A percentile compares a stretch with the other conserved stretches of the same genome.
phyloP scores from a whole-genome alignment of 2,888 invertebrate genomes.

The Micoletzkya japonica region DNA sequence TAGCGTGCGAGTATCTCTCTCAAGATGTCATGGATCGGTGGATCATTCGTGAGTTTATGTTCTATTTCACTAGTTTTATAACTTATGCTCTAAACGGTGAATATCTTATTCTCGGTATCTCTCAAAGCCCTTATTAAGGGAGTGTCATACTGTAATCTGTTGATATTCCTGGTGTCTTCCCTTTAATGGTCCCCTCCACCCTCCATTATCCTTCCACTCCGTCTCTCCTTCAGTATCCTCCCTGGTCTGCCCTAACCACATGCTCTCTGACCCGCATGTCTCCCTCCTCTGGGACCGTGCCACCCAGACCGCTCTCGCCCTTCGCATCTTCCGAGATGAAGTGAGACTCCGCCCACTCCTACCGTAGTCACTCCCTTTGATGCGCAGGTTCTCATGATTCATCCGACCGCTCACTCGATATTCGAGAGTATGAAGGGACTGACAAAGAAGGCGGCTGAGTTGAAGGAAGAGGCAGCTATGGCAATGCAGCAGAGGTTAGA shows the following conservation, averaged over 20 bases:
- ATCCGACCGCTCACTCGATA: constrained; percentile 86
- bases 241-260: constrained; percentile 83
- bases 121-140: too few species aligned
- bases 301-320: constrained; percentile 88
- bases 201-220: neutral
- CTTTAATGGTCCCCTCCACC: neutral
- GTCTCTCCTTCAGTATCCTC: constrained; percentile 76
- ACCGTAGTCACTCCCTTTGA: constrained; percentile 51
- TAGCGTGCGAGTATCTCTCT: constrained; percentile 96
- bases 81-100: too few species aligned
- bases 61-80: neutral
- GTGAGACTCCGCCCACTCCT: neutral
- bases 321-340: constrained; percentile 92
- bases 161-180: too few species aligned
- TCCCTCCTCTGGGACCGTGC: constrained; percentile 83
- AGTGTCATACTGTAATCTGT: too few species aligned
- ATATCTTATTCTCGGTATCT: too few species aligned
- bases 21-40: constrained; percentile 92
- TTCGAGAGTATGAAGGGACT: constrained; percentile 84
- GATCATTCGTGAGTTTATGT: constrained; percentile 77
- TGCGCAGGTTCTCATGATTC: constrained; percentile 75
- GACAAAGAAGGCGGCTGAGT: constrained; percentile 83
- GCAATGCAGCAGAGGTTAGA: constrained; percentile 81
- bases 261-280: constrained; percentile 79
- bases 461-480: constrained; percentile 89